Evolutionary conservation across 2,888 invertebrate genomes (phyloP).

Genomic region (Trachelus troglodyta): DNA sequence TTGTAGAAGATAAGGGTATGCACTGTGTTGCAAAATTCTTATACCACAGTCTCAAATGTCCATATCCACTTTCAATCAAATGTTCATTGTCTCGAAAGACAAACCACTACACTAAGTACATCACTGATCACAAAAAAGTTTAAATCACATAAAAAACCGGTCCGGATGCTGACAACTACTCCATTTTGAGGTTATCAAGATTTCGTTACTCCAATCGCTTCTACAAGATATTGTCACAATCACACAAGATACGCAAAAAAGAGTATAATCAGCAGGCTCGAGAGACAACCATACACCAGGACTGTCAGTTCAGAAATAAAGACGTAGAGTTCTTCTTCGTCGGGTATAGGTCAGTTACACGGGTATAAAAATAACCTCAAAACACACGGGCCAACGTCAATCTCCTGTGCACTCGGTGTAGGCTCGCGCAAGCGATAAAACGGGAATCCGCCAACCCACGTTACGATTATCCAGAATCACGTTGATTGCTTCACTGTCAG

Average conservation of each 20-base stretch:
- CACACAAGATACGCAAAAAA: neutral
- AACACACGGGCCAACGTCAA: slow-evolving; percentile 43
- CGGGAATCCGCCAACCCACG: slow-evolving; percentile 9
- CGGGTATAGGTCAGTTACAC: slow-evolving; percentile 53
- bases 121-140: neutral
- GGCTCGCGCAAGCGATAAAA: slow-evolving; percentile 12
- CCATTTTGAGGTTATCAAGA: neutral
- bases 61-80: neutral
- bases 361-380: slow-evolving; percentile 53
- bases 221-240: neutral
- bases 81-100: neutral
- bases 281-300: slow-evolving; percentile 24
- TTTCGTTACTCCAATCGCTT: neutral
- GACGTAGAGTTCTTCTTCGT: slow-evolving; percentile 24
- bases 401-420: slow-evolving; percentile 27
- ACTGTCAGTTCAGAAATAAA: slow-evolving; percentile 46
- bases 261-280: neutral
- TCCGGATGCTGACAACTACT: neutral
- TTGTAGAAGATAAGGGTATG: slow-evolving; percentile 21
- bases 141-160: neutral
- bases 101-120: neutral
- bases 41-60: neutral
- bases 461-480: slow-evolving; percentile 14
- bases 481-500: slow-evolving; percentile 21
- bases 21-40: neutral